Conservation (phyloP, 1,140 invertebrate genomes). For the Drosophila athabasca region DNA sequence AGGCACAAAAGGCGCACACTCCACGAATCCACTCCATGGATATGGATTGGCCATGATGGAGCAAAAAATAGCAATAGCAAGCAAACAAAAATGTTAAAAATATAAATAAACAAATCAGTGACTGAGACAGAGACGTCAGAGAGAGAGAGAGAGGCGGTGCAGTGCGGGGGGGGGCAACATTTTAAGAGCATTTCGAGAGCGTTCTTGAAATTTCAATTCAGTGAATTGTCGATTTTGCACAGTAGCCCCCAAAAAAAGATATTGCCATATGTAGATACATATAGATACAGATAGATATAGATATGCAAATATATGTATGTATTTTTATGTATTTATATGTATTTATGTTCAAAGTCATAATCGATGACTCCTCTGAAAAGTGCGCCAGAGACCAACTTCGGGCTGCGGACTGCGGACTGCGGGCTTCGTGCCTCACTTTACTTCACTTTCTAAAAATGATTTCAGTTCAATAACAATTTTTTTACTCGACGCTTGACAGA, state of each 20-base stretch:
- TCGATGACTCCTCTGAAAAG: conserved; percentile 54
- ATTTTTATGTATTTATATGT: conserved; percentile 15
- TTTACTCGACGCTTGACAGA: conserved; percentile 40
- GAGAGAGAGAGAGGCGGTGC: too few relatives aligned
- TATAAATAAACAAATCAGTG: conserved; percentile 74
- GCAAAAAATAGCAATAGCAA: conserved; percentile 47
- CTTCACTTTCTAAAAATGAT: conserved; percentile 79
- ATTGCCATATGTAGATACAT: conserved; percentile 17
- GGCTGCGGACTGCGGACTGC: conserved; percentile 29
- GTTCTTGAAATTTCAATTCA: conserved; percentile 74
- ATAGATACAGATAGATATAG: conserved; percentile 4
- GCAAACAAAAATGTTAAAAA: conserved; percentile 53
- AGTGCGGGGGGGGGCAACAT: conserved; percentile 5
- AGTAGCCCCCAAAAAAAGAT: conserved; percentile 51
- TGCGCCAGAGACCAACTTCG: conserved; percentile 26
- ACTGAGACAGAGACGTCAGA: conserved; percentile 1
- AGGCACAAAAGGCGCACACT: conserved; percentile 39
- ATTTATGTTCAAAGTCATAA: conserved; percentile 59
- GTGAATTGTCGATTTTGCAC: conserved; percentile 66
- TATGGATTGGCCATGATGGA: conserved; percentile 63
- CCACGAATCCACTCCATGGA: conserved; percentile 9
- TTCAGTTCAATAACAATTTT: conserved; percentile 72
- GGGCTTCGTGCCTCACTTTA: conserved; percentile 6
- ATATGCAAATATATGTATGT: conserved; percentile 1
- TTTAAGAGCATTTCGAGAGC: conserved; percentile 37